phyloP scores from a whole-genome alignment of 2,888 invertebrate genomes.

The Sylvicola fuscatus region DNA sequence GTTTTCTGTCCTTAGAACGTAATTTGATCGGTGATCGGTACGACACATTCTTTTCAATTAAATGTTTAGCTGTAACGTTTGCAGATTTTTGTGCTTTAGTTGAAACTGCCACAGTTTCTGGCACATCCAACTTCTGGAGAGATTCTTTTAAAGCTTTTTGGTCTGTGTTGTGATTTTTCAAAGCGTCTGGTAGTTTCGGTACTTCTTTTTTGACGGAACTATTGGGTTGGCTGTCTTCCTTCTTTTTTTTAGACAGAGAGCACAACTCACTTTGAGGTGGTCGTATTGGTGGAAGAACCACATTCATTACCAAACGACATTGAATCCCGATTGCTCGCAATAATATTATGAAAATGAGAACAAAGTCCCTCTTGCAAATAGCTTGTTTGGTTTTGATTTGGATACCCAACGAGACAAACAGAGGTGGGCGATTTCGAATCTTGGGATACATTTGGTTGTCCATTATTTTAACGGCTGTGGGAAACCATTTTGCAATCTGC shows the following conservation, averaged over 20 bases:
- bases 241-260: too few relatives aligned
- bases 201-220: constrained; percentile 15
- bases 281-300: constrained; percentile 54
- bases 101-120: too few relatives aligned
- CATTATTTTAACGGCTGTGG: constrained; percentile 34
- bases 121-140: too few relatives aligned
- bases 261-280: constrained; percentile 41
- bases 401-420: constrained; percentile 28
- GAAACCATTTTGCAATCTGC: constrained; percentile 60
- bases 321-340: constrained; percentile 62
- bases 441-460: constrained; percentile 33
- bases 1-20: too few relatives aligned
- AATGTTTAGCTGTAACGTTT: too few relatives aligned
- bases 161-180: too few relatives aligned
- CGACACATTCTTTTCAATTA: too few relatives aligned
- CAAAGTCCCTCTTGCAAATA: constrained; percentile 42
- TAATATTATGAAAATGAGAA: constrained; percentile 55
- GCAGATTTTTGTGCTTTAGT: too few relatives aligned
- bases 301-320: constrained; percentile 59
- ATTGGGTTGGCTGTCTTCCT: too few relatives aligned
- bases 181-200: too few relatives aligned
- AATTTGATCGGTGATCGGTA: too few relatives aligned
- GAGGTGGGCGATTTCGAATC: constrained; percentile 26
- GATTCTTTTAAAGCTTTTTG: too few relatives aligned
- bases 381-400: constrained; percentile 41